phyloP scores from a whole-genome alignment of 2,113 vertebrate species.

The Bujurquina vittata region DNA sequence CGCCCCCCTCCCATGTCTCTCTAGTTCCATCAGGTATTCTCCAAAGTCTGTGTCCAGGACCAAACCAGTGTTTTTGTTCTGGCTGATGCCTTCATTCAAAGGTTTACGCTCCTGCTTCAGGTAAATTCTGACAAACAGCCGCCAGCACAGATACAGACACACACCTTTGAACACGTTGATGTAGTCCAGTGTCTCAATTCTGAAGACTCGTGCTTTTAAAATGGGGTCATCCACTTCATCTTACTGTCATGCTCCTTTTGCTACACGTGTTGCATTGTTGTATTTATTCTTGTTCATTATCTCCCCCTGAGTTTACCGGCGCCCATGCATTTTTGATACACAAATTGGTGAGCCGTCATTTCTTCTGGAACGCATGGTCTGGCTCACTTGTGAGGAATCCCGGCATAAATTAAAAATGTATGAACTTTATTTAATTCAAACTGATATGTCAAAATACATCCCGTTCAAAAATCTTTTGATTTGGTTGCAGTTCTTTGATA shows the following conservation, averaged over 20 bases:
- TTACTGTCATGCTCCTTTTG: conserved; percentile 39
- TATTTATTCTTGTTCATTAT: conserved; percentile 14
- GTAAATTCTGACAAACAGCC: conserved; percentile 59
- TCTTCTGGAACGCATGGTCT: conserved; percentile 8
- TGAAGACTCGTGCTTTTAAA: conserved; percentile 23
- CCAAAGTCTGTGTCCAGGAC: conserved; percentile 76
- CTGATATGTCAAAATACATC: not conserved
- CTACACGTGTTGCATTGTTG: conserved; percentile 23
- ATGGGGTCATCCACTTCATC: conserved; percentile 39
- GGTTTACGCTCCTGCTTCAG: conserved; percentile 83
- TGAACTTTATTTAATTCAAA: too few species aligned
- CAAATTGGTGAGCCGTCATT: conserved; percentile 31
- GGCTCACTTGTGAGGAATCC: not conserved
- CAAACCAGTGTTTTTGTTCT: conserved; percentile 82
- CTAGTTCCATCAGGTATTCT: conserved; percentile 73
- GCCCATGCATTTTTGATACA: not conserved
- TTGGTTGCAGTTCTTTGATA: conserved; percentile 4
- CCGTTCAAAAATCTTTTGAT: not conserved
- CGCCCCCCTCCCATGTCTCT: conserved; percentile 1
- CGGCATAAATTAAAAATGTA: accelerated
- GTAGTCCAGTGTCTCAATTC: not conserved
- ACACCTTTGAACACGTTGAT: not conserved
- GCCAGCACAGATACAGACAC: not conserved
- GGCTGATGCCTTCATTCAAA: conserved; percentile 82
- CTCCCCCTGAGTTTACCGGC: not conserved